These are phyloP conservation scores for Tyrannus savana DNA, from an alignment of 2,113 vertebrate species.

Conservation along the genomic window DNA sequence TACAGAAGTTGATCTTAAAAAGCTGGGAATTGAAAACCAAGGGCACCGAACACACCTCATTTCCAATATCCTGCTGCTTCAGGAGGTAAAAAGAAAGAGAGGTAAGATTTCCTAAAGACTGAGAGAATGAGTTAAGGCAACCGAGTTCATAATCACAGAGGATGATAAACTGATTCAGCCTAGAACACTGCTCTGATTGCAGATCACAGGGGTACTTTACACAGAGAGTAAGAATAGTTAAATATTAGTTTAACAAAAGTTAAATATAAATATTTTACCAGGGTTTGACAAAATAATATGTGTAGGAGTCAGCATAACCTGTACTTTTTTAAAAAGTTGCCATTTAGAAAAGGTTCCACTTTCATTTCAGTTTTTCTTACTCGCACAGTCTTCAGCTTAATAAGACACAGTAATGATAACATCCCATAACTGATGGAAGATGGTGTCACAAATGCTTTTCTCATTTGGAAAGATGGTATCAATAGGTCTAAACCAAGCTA, in stretches of 20 bases:
- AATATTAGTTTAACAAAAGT: background rate
- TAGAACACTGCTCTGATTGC: background rate
- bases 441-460: background rate
- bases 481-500: background rate
- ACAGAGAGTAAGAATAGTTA: background rate
- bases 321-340: background rate
- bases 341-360: background rate
- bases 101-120: constrained; percentile 53
- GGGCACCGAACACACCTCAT: constrained; percentile 76
- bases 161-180: background rate
- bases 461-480: background rate
- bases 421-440: background rate
- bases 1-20: constrained; percentile 76
- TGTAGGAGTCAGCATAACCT: background rate
- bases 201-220: background rate
- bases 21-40: constrained; percentile 77
- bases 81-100: constrained; percentile 74
- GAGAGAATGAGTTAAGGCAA: background rate
- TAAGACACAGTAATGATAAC: background rate
- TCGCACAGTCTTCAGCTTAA: background rate
- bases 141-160: background rate
- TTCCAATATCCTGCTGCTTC: constrained; percentile 78
- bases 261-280: background rate
- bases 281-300: background rate
- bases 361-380: background rate